Evolutionary conservation across 92 coral and sea anemone genomes (phyloP).

Genomic region (Virgularia gustaviana): DNA sequence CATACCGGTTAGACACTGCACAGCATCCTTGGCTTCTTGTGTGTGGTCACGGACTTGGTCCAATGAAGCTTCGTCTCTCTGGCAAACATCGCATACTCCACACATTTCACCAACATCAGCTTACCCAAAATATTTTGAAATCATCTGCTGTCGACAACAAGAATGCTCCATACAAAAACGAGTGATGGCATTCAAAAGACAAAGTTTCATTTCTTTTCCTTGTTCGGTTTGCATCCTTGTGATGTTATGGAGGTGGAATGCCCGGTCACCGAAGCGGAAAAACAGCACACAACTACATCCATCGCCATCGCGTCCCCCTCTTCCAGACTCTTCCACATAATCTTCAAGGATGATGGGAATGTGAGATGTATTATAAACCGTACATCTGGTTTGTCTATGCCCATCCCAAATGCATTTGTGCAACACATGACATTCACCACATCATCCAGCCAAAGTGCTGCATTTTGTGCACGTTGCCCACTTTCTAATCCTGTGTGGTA

Average conservation of each 20-base stretch:
- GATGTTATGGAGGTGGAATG: constrained; percentile 32
- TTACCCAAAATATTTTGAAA: constrained; percentile 37
- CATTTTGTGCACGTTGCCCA: constrained; percentile 42
- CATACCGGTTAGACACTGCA: constrained; percentile 10
- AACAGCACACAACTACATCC: constrained; percentile 25
- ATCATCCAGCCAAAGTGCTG: constrained; percentile 38
- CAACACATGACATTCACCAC: constrained; percentile 39
- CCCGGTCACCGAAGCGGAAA: constrained; percentile 20
- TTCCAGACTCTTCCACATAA: constrained; percentile 44
- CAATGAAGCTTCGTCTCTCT: not conserved
- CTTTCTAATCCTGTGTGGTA: constrained; percentile 50
- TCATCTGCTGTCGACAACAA: constrained; percentile 25
- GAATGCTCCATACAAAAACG: constrained; percentile 32
- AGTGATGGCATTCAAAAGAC: constrained; percentile 19
- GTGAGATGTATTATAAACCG: constrained; percentile 38
- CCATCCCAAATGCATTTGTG: constrained; percentile 48
- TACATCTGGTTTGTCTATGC: constrained; percentile 33
- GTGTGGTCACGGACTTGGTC: constrained; percentile 1
- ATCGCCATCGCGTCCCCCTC: constrained; percentile 44
- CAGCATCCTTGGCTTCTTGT: constrained; percentile 1
- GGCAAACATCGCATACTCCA: constrained; percentile 20
- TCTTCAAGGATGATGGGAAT: constrained; percentile 36
- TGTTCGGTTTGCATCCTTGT: not conserved
- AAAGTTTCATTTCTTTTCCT: not conserved
- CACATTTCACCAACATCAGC: constrained; percentile 21